Conservation (phyloP, 2,113 vertebrate genomes). For the Potamarius usumacintae region DNA sequence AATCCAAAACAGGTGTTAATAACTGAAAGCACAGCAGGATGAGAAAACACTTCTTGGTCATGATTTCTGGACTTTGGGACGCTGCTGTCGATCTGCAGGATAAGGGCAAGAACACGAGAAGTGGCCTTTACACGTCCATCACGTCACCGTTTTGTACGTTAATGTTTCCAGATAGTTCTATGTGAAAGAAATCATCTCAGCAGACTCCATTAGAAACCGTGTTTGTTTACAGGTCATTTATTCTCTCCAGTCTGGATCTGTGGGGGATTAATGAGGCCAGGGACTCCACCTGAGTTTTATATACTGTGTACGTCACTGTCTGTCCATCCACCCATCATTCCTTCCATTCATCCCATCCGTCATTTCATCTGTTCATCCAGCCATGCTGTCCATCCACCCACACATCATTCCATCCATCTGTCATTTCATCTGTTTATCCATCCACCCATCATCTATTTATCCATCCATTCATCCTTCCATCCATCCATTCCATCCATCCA, state of each 20-base stretch:
- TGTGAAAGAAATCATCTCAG: background rate
- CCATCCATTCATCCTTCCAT: background rate
- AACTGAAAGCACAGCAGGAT: background rate
- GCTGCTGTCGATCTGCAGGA: background rate
- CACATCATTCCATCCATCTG: background rate
- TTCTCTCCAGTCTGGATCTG: too few relatives aligned
- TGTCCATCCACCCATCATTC: background rate
- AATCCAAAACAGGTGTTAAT: background rate
- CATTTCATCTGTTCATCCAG: background rate
- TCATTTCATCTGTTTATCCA: background rate
- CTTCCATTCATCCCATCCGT: background rate
- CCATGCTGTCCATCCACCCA: background rate
- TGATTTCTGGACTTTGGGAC: background rate
- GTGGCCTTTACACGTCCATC: background rate
- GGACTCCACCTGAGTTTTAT: too few relatives aligned
- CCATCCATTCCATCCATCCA: too few relatives aligned
- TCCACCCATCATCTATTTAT: background rate
- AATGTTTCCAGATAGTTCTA: background rate
- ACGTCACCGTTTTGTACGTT: background rate
- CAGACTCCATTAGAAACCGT: background rate
- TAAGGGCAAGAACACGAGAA: background rate
- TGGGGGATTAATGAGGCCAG: too few relatives aligned
- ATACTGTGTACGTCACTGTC: background rate
- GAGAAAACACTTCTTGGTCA: background rate
- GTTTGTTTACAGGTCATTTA: background rate